phyloP scores from a whole-genome alignment of 2,113 vertebrate species.

The Oryzias javanicus region DNA sequence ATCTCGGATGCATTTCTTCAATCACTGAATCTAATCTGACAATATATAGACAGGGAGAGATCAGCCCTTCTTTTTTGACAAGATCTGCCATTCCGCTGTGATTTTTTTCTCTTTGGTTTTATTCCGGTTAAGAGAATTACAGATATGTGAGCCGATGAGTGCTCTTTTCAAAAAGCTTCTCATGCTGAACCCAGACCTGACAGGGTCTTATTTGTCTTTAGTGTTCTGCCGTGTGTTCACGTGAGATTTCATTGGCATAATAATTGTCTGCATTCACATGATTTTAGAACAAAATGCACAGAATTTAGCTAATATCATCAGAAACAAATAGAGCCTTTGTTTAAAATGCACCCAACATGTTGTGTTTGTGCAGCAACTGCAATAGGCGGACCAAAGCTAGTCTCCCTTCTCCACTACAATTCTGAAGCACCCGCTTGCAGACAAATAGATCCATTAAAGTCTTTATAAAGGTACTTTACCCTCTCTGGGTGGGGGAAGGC shows the following conservation, averaged over 20 bases:
- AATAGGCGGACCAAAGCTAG: too few species aligned
- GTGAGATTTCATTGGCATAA: slow-evolving; percentile 17
- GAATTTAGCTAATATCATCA: background rate
- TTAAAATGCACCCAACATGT: too few species aligned
- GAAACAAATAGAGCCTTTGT: too few species aligned
- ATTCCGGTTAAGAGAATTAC: background rate
- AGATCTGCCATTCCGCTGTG: slow-evolving; percentile 1
- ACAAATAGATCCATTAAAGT: too few species aligned
- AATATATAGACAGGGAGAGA: slow-evolving; percentile 7
- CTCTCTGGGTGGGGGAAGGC: too few species aligned
- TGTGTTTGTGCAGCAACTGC: too few species aligned
- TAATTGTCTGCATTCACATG: slow-evolving; percentile 5
- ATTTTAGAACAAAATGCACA: background rate
- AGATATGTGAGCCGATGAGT: slow-evolving; percentile 4
- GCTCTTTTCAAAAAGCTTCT: slow-evolving; percentile 5
- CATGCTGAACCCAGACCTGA: slow-evolving; percentile 8
- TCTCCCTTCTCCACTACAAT: too few species aligned
- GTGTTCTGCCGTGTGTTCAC: background rate
- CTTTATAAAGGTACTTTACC: too few species aligned
- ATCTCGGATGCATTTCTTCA: slow-evolving; percentile 1
- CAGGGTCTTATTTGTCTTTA: background rate
- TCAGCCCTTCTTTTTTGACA: slow-evolving; percentile 5
- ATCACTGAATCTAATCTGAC: slow-evolving; percentile 12
- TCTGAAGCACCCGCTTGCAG: too few species aligned
- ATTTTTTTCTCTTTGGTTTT: background rate